Base-by-base conservation (phyloP, 1,140 invertebrate species). In the Musca vetustissima region DNA sequence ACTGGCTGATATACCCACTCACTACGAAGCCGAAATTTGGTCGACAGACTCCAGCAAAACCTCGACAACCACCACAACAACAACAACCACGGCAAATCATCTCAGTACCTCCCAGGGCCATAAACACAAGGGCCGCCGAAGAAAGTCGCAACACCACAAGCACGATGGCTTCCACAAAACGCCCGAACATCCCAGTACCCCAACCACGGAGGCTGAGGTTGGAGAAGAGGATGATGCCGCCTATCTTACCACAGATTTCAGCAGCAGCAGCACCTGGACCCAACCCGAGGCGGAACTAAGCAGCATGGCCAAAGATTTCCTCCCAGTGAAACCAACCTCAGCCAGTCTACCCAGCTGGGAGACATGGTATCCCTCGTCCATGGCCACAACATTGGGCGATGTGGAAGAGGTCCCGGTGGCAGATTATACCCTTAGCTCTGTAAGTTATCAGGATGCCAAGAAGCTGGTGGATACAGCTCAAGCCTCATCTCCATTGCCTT, bases 101-200 rank as follows among this genome's bases (percentile, higher is more conserved):
- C 36, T 43, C 6, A 43, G 36, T 13, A 73, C 71, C 32, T 70
- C 76, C 43, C 49, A 75, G 49, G 74, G 74, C 52, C 75, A 48
- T 61, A 78, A 76, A 53, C 76, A 73, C 65, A 80, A 80, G 49
- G 73, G 77, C 13, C 72, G 76, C 47, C 74, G 78, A 76, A 80
- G 76, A 80, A 80, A 78, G 70, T 28, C 15, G n/a, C n/a, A n/a
- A 15, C 22, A 50, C 9, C 69, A 48, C 17, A 59, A 66, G 19
- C 50, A 28, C 3, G 3, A 67, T 17, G 32, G 21, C 17, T 21
- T 47, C 15, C 59, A 64, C 32, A 64, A 43, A n/a, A 36, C 43
- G 47, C n/a, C 8, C 14, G 8, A 49, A 49, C 61, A 64, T n/a
- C 19, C 9, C 32, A 15, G 11, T 21, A 36, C n/a, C 9, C 19